Percentiles rank a stretch among this genome's conserved stretches.
Conservation (phyloP, 2,797 vertebrate species). For the Neopelma chrysocephalum region DNA sequence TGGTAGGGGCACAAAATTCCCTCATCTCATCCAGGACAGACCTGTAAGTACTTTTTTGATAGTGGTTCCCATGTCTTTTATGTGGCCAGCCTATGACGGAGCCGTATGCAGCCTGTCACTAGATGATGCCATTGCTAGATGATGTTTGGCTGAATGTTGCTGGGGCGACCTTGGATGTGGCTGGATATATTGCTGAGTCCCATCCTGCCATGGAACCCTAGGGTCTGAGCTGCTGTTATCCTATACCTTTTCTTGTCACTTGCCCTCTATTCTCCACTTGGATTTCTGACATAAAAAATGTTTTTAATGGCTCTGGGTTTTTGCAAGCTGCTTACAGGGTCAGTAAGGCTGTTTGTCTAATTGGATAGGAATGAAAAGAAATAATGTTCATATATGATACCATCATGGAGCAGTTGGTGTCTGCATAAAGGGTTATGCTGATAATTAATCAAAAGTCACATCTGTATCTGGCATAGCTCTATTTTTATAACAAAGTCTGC, state of each 20-base stretch:
- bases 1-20: neutral
- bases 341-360: neutral
- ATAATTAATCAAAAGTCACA: neutral
- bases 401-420: neutral
- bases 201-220: neutral
- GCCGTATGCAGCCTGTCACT: neutral
- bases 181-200: neutral
- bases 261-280: neutral
- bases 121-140: neutral
- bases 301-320: neutral
- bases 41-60: accelerated
- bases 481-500: neutral
- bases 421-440: neutral
- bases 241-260: neutral
- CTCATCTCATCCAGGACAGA: neutral
- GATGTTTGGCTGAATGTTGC: neutral
- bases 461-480: neutral
- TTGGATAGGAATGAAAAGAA: neutral
- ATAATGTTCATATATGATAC: neutral
- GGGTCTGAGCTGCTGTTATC: neutral
- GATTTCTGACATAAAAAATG: neutral
- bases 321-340: neutral
- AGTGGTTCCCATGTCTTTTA: neutral
- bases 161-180: neutral
- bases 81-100: neutral